Base-by-base conservation (phyloP, 1,140 invertebrate species). In the Zaprionus gabonicus region DNA sequence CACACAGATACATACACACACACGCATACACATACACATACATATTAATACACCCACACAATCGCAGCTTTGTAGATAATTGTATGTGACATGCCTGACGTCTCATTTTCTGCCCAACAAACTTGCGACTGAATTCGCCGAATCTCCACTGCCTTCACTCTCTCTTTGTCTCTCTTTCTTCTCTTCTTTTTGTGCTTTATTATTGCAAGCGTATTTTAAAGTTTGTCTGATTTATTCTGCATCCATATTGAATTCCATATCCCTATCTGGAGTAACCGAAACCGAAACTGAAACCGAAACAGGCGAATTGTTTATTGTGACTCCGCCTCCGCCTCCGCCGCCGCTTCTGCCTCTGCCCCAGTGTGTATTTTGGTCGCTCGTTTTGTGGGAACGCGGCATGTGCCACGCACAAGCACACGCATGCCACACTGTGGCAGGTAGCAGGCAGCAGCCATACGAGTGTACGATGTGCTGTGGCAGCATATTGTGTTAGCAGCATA, bases 31-130 rank as follows among this genome's bases (percentile, higher is more conserved):
- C 17, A 44, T 20, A 23, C 2, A 23, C 23, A 1, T 23, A 23
- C 23, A 23, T 23, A 23, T 23, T 23, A 23, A 23, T 23, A 23
- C 23, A n/a, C 10, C 38, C 20, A 59, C 12, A 36, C 25, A 69
- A 25, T n/a, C 25, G 4, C n/a, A 20, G 17, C 4, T 27, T 36
- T 55, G 57, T 57, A 62, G 65, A 74, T 74, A 74, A 74, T 69
- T 78, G 68, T 81, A 56, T 86, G 79, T 72, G 82, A 84, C 81
- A 83, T 75, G 65, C 68, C 68, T 83, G 84, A 88, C 84, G 81
- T 81, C 74, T 88, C 81, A 84, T 88, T 88, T 88, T 84, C 78
- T 84, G 84, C 81, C 80, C 68, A 62, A 83, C 80, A 87, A 88
- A 88, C 81, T 74, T 74, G 53, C 83, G 73, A 56, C 60, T 72